Evolutionary conservation across 2,888 invertebrate species (phyloP).

Genomic region (Chloromyia formosa): DNA sequence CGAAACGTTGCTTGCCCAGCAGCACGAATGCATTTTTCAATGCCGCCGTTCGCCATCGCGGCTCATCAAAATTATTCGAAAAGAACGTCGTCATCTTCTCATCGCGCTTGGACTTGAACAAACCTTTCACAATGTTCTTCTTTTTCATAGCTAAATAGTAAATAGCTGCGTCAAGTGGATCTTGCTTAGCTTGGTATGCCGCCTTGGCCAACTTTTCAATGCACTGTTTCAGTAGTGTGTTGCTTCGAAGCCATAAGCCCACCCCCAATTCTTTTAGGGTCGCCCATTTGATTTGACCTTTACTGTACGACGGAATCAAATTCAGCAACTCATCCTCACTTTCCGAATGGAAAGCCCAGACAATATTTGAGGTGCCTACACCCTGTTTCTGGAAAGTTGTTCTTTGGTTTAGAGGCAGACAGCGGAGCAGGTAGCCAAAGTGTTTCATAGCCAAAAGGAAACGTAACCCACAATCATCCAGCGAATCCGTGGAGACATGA

Average conservation of each 20-base stretch:
- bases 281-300: constrained; percentile 87
- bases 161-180: constrained; percentile 96
- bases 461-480: constrained; percentile 97
- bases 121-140: constrained; percentile 94
- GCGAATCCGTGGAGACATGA: constrained; percentile 74
- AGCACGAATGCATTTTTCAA: constrained; percentile 97
- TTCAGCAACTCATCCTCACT: constrained; percentile 94
- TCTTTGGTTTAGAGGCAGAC: constrained; percentile 89
- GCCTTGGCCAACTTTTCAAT: constrained; percentile 95
- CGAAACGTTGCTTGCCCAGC: constrained; percentile 94
- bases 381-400: constrained; percentile 86
- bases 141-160: constrained; percentile 99
- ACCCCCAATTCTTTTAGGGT: constrained; percentile 88
- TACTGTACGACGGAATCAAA: constrained; percentile 86
- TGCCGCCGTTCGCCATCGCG: constrained; percentile 97
- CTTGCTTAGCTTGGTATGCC: constrained; percentile 89
- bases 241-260: constrained; percentile 96
- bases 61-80: constrained; percentile 89
- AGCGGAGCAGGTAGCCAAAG: constrained; percentile 92
- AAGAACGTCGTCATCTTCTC: constrained; percentile 96
- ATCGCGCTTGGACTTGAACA: constrained; percentile 88
- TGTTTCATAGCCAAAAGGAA: constrained; percentile 98
- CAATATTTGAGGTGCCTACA: constrained; percentile 88
- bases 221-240: constrained; percentile 80
- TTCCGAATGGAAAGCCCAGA: constrained; percentile 99